Base-by-base conservation (phyloP, 2,797 vertebrate genomes). In the Tadarida brasiliensis region DNA sequence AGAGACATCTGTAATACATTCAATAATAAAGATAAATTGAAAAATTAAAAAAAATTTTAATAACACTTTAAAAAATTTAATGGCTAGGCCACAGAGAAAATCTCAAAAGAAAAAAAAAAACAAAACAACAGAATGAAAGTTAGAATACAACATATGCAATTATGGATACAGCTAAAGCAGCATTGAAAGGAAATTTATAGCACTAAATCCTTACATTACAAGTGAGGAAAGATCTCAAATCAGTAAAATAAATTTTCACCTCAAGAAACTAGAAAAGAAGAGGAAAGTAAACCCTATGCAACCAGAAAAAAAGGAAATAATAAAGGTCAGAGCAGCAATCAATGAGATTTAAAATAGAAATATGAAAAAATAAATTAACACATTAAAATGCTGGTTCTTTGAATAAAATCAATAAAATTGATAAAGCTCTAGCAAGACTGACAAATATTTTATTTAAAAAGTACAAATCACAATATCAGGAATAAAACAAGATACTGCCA, bases 341-440 rank as follows among this genome's bases (percentile, higher is more conserved):
- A 86, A 28, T 56, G 15, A 80, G 47, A 95, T 90, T 94, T 89
- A 87, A 96, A 91, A 67, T 77, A 85, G 33, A 9, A 93, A 59
- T 11, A 76, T 5, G 44, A 87, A 57, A 65, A 93, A 7, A 91
- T 17, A 91, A 84, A 51, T 35, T 16, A 35, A n/a, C 33, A 54
- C 81, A 82, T 54, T 1, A 16, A 81, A 86, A 96, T 67, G 15
- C 8, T 39, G 56, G 17, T 56, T 67, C 47, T 51, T 70, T 81
- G 47, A 94, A 54, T 35, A 59, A 87, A 77, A 49, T 70, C 17
- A 67, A 35, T 82, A 77, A 86, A 81, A 54, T 28, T 90, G 76
- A 61, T 51, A 78, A 65, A 30, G 15, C 0, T 47, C 8, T n/a
- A 19, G 24, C 7, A 86, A 95, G 33, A 96, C 2, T 56, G 33